Percentiles rank a stretch among this genome's conserved stretches.
These are phyloP conservation scores for Conopomorpha cramerella DNA, from an alignment of 1,140 invertebrate genomes.

Conservation along the genomic window DNA sequence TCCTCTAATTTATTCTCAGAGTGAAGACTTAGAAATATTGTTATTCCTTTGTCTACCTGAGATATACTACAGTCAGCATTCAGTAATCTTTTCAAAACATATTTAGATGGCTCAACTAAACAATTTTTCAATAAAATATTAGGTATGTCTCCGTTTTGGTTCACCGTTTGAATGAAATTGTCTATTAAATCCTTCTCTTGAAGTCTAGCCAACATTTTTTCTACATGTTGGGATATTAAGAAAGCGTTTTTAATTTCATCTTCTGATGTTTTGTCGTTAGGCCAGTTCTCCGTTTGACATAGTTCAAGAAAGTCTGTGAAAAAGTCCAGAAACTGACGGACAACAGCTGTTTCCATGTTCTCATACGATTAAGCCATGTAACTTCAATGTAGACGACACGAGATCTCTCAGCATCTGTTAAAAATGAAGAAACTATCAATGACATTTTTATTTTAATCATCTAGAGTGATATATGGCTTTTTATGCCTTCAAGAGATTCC, in stretches of 20 bases:
- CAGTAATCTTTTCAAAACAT: constrained; percentile 36
- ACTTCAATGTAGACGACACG: constrained; percentile 23
- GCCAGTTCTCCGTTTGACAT: constrained; percentile 46
- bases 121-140: constrained; percentile 23
- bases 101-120: constrained; percentile 31
- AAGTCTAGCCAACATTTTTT: constrained; percentile 43
- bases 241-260: constrained; percentile 57
- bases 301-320: constrained; percentile 52
- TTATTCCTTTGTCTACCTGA: constrained; percentile 23
- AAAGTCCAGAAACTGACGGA: constrained; percentile 38
- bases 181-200: constrained; percentile 19
- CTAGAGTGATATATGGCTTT: not conserved
- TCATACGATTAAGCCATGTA: constrained; percentile 12
- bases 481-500: not conserved
- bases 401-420: constrained; percentile 34
- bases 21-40: constrained; percentile 26
- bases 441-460: not conserved
- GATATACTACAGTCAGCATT: constrained; percentile 20
- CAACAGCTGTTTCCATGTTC: constrained; percentile 19
- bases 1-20: constrained; percentile 36
- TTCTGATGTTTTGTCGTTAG: constrained; percentile 25
- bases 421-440: constrained; percentile 18
- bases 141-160: constrained; percentile 12
- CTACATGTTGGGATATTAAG: constrained; percentile 47
- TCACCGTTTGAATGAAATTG: constrained; percentile 23